Conservation (phyloP, 92 coral and sea anemone species). For the Blastomussa wellsi region DNA sequence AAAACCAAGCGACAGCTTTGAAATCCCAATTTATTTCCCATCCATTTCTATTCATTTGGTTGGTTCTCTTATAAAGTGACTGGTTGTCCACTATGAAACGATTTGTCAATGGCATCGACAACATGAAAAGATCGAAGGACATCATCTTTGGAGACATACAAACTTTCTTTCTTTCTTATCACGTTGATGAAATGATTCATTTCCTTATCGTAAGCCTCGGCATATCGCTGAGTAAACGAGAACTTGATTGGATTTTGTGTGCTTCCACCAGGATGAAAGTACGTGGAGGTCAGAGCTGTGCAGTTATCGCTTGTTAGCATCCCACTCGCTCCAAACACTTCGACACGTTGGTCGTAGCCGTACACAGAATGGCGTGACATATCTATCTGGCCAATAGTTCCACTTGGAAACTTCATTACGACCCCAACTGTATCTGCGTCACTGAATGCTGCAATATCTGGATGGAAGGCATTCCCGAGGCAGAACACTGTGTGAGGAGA, state of each 20-base stretch:
- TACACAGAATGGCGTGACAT: conserved; percentile 75
- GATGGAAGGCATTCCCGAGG: conserved; percentile 75
- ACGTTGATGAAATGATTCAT: conserved; percentile 74
- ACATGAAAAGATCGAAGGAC: conserved; percentile 65
- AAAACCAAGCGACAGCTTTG: background rate
- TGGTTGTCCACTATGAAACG: conserved; percentile 66
- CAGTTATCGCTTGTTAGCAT: conserved; percentile 81
- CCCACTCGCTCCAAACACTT: conserved; percentile 86
- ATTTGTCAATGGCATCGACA: conserved; percentile 79
- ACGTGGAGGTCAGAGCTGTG: conserved; percentile 26
- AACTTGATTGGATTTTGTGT: conserved; percentile 27
- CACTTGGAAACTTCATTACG: conserved; percentile 89
- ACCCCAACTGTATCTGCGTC: conserved; percentile 90
- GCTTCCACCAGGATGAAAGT: conserved; percentile 48
- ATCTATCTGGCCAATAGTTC: conserved; percentile 79
- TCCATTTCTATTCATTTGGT: background rate
- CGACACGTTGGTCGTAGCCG: conserved; percentile 92
- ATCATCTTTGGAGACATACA: conserved; percentile 59
- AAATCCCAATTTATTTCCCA: background rate
- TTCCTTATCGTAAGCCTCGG: conserved; percentile 46
- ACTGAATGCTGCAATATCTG: conserved; percentile 59
- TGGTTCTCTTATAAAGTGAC: conserved; percentile 33
- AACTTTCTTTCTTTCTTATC: conserved; percentile 59
- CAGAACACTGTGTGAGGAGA: conserved; percentile 78
- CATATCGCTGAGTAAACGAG: conserved; percentile 69